Evolutionary conservation across 2,113 vertebrate species (phyloP).

Genomic region (Rhineura floridana): DNA sequence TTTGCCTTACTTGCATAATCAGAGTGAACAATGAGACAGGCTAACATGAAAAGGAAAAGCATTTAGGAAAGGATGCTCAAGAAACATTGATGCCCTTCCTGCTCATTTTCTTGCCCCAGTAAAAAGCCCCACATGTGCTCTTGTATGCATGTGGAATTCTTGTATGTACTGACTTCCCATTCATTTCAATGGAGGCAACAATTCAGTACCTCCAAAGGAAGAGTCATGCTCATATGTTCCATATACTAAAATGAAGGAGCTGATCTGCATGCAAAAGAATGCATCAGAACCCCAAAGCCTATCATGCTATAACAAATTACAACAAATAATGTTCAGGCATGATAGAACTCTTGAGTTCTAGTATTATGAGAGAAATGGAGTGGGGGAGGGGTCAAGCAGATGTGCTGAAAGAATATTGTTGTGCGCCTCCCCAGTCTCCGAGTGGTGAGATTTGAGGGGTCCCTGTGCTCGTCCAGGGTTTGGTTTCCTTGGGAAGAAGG

Average conservation of each 20-base stretch:
- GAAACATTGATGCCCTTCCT: neutral
- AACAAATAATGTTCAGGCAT: too few relatives aligned
- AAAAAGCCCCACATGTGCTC: neutral
- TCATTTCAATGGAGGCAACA: neutral
- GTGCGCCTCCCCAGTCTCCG: too few relatives aligned
- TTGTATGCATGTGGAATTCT: neutral
- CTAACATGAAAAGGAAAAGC: neutral
- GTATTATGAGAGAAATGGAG: too few relatives aligned
- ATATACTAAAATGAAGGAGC: neutral
- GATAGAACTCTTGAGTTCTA: too few relatives aligned
- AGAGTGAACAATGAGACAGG: neutral
- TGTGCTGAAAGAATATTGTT: too few relatives aligned
- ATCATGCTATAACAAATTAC: neutral
- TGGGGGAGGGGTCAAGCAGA: too few relatives aligned
- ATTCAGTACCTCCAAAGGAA: neutral
- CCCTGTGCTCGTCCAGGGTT: too few relatives aligned
- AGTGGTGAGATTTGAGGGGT: too few relatives aligned
- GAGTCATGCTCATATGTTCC: neutral
- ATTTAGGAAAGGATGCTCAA: neutral
- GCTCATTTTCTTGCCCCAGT: neutral
- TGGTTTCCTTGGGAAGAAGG: too few relatives aligned
- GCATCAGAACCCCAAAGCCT: neutral
- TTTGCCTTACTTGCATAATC: constrained; percentile 25
- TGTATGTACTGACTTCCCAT: neutral
- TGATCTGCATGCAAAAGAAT: too few relatives aligned